These are phyloP conservation scores for Gnathonemus longibarbis DNA, from an alignment of 2,113 vertebrate species.

Conservation along the genomic window DNA sequence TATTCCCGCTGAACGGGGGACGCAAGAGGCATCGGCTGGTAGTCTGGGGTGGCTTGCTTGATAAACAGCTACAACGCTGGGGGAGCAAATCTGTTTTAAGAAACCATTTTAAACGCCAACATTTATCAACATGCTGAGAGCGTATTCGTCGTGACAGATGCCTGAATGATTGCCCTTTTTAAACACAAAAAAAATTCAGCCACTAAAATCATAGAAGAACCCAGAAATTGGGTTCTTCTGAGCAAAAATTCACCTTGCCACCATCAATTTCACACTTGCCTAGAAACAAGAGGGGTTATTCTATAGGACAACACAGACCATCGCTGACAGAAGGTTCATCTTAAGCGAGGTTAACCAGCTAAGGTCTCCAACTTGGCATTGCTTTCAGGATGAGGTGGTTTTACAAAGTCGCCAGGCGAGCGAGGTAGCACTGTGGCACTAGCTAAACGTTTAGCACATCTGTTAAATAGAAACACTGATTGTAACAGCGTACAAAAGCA, in stretches of 20 bases:
- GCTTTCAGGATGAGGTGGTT: neutral
- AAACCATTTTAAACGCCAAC: neutral
- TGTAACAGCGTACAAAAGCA: neutral
- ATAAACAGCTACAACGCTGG: neutral
- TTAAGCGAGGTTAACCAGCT: neutral
- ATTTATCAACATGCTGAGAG: neutral
- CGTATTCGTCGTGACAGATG: neutral
- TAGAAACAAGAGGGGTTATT: neutral
- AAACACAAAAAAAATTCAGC: neutral
- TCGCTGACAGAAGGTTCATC: neutral
- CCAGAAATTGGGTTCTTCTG: neutral
- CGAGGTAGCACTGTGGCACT: neutral
- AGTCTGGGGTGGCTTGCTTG: neutral
- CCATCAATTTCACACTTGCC: neutral
- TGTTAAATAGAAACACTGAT: neutral
- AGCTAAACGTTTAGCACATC: neutral
- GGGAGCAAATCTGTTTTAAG: neutral
- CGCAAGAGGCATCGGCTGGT: neutral
- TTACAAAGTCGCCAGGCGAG: neutral
- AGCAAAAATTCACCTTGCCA: neutral
- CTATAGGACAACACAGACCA: neutral
- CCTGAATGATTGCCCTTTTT: neutral
- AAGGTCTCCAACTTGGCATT: neutral
- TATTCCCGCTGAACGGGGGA: neutral
- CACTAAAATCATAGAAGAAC: neutral